These are phyloP conservation scores for Eurypyga helias DNA, from an alignment of 2,113 vertebrate species.

Conservation along the genomic window DNA sequence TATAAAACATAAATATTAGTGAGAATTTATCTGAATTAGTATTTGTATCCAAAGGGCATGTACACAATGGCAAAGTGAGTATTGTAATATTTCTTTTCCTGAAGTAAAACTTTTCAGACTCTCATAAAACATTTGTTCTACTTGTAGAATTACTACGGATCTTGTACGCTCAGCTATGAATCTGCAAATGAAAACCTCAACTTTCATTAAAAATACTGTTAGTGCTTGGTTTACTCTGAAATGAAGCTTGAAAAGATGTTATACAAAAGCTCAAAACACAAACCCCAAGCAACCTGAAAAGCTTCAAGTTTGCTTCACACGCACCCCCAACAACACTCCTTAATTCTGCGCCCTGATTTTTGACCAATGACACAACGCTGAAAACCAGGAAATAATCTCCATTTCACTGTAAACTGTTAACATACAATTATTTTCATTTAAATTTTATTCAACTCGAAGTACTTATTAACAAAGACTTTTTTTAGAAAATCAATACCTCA, in stretches of 20 bases:
- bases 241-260: not conserved
- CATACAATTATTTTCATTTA: not conserved
- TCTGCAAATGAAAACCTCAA: not conserved
- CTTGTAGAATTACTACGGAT: not conserved
- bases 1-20: not conserved
- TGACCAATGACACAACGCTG: not conserved
- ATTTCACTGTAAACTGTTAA: not conserved
- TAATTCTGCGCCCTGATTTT: not conserved
- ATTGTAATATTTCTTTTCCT: not conserved
- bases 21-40: not conserved
- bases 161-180: not conserved
- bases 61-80: not conserved
- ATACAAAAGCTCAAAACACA: not conserved
- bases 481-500: constrained; percentile 83
- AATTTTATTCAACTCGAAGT: not conserved
- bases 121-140: not conserved
- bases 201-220: not conserved
- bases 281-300: not conserved
- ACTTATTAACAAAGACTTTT: not conserved
- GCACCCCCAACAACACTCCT: rapidly evolving
- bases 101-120: not conserved
- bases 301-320: not conserved
- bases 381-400: not conserved
- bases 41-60: not conserved
- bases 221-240: not conserved